Evolutionary conservation across 2,113 vertebrate genomes (phyloP).

Genomic region (Austrofundulus limnaeus): DNA sequence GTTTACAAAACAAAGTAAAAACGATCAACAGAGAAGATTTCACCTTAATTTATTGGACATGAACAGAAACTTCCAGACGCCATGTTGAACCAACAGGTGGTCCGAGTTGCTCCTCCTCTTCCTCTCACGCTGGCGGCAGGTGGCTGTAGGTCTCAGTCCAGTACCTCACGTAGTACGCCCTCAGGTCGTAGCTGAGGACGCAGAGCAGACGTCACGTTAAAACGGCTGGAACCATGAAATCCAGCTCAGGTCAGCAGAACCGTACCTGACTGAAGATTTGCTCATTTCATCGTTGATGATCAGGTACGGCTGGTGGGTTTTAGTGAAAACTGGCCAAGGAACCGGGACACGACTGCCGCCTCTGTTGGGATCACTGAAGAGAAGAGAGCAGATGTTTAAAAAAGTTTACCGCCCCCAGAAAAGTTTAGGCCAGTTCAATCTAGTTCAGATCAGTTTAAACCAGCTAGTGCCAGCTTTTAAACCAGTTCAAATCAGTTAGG

Average conservation of each 20-base stretch:
- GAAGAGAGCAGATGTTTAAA: neutral
- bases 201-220: no score
- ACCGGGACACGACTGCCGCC: constrained; percentile 74
- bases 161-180: constrained; percentile 41
- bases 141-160: constrained; percentile 53
- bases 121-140: constrained; percentile 14
- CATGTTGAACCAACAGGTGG: neutral
- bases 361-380: constrained; percentile 79
- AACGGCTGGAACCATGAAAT: no score
- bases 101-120: neutral
- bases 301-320: constrained; percentile 60
- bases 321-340: constrained; percentile 76
- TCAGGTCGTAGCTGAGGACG: constrained; percentile 53
- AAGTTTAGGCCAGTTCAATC: neutral
- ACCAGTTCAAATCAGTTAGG: no score
- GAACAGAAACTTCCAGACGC: no score
- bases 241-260: neutral
- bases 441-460: neutral
- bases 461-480: no score
- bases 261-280: constrained; percentile 68
- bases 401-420: no score
- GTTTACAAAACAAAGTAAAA: neutral
- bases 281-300: constrained; percentile 77
- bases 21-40: neutral
- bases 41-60: constrained; percentile 4